Percentiles rank a stretch among this genome's conserved stretches.
These are phyloP conservation scores for Napeogenes inachia DNA, from an alignment of 2,888 invertebrate genomes.

Conservation along the genomic window DNA sequence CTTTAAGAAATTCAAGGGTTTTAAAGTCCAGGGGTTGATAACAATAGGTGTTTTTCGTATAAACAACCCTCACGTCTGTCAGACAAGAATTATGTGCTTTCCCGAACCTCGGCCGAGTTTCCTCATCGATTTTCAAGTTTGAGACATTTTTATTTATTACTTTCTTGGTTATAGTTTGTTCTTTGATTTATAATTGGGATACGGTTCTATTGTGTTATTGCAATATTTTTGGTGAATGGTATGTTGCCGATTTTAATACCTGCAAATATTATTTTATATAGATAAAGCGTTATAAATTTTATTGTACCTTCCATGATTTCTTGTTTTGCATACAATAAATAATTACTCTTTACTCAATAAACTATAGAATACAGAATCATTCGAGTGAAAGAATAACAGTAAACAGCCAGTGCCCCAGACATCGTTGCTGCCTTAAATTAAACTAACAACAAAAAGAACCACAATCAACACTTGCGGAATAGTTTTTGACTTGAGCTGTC, in stretches of 20 bases:
- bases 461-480: constrained; percentile 41
- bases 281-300: too few species aligned
- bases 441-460: constrained; percentile 9
- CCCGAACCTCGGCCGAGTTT: constrained; percentile 35
- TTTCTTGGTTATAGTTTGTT: constrained; percentile 24
- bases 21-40: constrained; percentile 45
- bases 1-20: constrained; percentile 42
- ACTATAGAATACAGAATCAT: background rate
- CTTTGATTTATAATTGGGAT: constrained; percentile 11
- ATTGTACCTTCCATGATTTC: too few species aligned
- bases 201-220: constrained; percentile 7
- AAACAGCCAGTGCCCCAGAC: background rate
- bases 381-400: background rate
- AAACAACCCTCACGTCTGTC: constrained; percentile 39
- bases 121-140: constrained; percentile 37
- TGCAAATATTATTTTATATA: too few species aligned
- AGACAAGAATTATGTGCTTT: constrained; percentile 47
- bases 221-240: background rate
- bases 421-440: background rate
- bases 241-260: too few species aligned
- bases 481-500: constrained; percentile 58
- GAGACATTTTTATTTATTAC: constrained; percentile 37
- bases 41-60: constrained; percentile 50
- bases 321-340: too few species aligned
- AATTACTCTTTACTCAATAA: background rate